A percentile compares a stretch with the other conserved stretches of the same genome.
phyloP scores from a whole-genome alignment of 2,888 invertebrate species.

The Netelia fuscicornis region DNA sequence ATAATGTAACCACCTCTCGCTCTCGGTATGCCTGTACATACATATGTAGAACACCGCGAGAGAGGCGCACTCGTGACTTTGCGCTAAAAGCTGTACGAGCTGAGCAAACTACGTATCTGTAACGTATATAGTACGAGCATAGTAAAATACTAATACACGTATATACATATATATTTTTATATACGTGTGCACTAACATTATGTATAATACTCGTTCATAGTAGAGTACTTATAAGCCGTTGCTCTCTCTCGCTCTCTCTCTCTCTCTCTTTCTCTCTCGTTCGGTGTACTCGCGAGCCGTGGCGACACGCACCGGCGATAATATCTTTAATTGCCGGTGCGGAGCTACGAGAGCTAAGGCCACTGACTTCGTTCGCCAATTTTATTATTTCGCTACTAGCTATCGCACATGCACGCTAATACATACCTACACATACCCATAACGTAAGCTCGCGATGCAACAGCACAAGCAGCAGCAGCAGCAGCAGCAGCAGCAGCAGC shows the following conservation, averaged over 20 bases:
- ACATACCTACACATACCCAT: constrained; percentile 1
- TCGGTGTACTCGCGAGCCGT: constrained; percentile 67
- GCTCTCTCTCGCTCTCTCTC: constrained; percentile 29
- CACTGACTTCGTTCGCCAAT: constrained; percentile 66
- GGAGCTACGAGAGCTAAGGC: constrained; percentile 63
- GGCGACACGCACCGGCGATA: constrained; percentile 82
- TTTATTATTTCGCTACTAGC: constrained; percentile 65
- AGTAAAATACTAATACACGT: constrained; percentile 48
- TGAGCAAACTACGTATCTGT: constrained; percentile 53
- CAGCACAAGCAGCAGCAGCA: background rate
- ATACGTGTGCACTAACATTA: constrained; percentile 30
- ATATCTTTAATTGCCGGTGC: constrained; percentile 82
- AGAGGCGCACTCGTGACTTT: constrained; percentile 63
- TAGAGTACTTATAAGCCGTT: constrained; percentile 53
- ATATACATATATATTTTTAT: background rate
- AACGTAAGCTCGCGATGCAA: constrained; percentile 20
- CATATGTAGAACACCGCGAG: constrained; percentile 32
- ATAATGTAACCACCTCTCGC: constrained; percentile 27
- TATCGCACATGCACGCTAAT: background rate
- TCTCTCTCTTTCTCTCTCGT: constrained; percentile 15
- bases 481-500: background rate
- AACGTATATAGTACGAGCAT: constrained; percentile 42
- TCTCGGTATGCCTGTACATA: background rate
- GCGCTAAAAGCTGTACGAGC: constrained; percentile 56
- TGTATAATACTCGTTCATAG: constrained; percentile 39